Conservation (phyloP, 2,888 invertebrate genomes). For the Eupithecia exiguata region DNA sequence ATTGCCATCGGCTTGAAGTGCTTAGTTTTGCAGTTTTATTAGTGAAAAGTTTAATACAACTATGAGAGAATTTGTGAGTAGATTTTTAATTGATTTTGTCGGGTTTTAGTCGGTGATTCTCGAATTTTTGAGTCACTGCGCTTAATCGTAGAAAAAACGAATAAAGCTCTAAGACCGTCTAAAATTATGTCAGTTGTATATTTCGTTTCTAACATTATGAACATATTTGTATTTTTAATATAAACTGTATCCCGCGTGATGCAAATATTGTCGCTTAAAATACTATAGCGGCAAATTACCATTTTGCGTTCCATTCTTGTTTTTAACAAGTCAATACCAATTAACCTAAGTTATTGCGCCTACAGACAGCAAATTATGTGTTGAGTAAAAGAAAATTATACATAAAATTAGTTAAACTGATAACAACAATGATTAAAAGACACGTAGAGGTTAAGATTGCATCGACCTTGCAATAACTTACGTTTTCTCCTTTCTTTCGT, state of each 20-base stretch:
- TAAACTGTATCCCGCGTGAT: not conserved
- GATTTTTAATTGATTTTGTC: not conserved
- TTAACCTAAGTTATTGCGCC: not conserved
- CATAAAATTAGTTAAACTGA: not conserved
- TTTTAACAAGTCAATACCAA: not conserved
- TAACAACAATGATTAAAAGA: not conserved
- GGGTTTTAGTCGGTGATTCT: not conserved
- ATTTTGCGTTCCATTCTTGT: not conserved
- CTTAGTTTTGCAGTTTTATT: not conserved
- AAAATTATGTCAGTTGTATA: not conserved
- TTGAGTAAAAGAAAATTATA: not conserved
- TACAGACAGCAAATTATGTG: not conserved
- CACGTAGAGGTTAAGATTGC: not conserved
- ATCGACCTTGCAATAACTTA: not conserved
- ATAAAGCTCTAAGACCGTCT: not conserved
- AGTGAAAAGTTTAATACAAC: conserved; percentile 28
- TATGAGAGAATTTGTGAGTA: conserved; percentile 63
- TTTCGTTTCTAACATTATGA: not conserved
- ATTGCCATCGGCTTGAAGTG: not conserved
- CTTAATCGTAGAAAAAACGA: not conserved
- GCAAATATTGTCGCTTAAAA: not conserved
- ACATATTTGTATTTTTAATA: not conserved
- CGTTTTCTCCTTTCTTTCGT: not conserved
- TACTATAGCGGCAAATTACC: not conserved
- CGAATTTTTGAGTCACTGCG: not conserved